Conservation (phyloP, 1,140 invertebrate genomes). For the Oreohelix idahoensis region DNA sequence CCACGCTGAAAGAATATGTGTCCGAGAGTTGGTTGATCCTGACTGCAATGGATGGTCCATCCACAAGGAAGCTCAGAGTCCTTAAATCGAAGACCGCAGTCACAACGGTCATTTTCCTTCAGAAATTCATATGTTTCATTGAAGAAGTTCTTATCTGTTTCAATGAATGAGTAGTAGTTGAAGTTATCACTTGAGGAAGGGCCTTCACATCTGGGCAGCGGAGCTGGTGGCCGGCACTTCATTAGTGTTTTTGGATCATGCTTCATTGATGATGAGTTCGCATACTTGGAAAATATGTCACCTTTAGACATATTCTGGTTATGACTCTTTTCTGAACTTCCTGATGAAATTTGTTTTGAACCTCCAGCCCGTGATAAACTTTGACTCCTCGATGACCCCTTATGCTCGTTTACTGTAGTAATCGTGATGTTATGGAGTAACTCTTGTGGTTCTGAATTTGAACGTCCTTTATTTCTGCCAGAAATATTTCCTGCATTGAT, state of each 20-base stretch:
- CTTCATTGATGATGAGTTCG: not conserved
- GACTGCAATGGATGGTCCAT: conserved; percentile 25
- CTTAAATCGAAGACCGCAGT: conserved; percentile 2
- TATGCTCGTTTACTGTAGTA: no score
- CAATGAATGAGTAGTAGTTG: not conserved
- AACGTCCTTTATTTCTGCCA: no score
- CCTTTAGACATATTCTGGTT: not conserved
- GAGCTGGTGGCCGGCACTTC: not conserved
- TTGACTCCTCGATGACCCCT: no score
- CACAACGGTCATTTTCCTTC: conserved; percentile 17
- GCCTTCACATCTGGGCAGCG: not conserved
- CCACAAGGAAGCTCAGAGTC: conserved; percentile 9
- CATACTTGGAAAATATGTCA: not conserved
- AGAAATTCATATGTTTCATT: conserved; percentile 6
- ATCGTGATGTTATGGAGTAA: no score
- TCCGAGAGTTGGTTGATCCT: not conserved
- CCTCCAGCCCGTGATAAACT: no score
- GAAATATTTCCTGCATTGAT: no score
- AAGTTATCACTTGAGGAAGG: not conserved
- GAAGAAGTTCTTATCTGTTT: conserved; percentile 12
- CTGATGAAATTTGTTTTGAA: no score
- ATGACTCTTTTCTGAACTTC: no score
- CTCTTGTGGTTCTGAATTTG: no score
- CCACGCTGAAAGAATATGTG: conserved; percentile 11
- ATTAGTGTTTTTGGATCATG: not conserved